These are phyloP conservation scores for Dreissena rostriformis DNA, from an alignment of 1,140 invertebrate species.

Conservation along the genomic window DNA sequence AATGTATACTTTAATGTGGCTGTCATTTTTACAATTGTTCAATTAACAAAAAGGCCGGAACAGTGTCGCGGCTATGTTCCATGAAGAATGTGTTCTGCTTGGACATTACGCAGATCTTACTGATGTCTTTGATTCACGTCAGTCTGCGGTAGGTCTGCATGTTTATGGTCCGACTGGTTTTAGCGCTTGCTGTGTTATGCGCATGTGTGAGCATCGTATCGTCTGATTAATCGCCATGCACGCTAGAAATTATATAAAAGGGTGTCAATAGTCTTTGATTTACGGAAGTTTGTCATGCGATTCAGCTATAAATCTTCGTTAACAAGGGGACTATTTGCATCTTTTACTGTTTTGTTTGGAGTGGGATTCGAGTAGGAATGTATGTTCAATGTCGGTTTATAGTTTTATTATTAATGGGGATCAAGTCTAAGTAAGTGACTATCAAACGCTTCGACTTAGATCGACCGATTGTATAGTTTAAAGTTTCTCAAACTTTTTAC, in stretches of 20 bases:
- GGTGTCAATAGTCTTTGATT: conserved; percentile 2
- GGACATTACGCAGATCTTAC: neutral
- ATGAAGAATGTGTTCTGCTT: neutral
- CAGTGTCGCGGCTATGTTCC: neutral
- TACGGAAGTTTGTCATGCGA: neutral
- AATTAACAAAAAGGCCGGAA: neutral
- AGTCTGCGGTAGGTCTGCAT: neutral
- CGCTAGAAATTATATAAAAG: conserved; percentile 39
- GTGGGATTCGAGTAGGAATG: neutral
- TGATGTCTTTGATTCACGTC: neutral
- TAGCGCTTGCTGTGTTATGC: neutral
- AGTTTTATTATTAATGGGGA: neutral
- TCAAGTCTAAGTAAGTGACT: neutral
- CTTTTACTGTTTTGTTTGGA: neutral
- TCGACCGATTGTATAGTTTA: neutral
- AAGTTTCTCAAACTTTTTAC: too few relatives aligned
- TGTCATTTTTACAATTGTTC: too few relatives aligned
- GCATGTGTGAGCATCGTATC: neutral
- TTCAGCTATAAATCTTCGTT: conserved; percentile 10
- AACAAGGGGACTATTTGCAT: conserved; percentile 7
- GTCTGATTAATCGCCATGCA: neutral
- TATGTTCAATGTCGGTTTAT: neutral
- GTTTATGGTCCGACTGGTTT: neutral
- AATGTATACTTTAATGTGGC: too few relatives aligned
- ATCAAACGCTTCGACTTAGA: neutral